Evolutionary conservation across 1,140 invertebrate species (phyloP).

Genomic region (Protaetia brevitarsis): DNA sequence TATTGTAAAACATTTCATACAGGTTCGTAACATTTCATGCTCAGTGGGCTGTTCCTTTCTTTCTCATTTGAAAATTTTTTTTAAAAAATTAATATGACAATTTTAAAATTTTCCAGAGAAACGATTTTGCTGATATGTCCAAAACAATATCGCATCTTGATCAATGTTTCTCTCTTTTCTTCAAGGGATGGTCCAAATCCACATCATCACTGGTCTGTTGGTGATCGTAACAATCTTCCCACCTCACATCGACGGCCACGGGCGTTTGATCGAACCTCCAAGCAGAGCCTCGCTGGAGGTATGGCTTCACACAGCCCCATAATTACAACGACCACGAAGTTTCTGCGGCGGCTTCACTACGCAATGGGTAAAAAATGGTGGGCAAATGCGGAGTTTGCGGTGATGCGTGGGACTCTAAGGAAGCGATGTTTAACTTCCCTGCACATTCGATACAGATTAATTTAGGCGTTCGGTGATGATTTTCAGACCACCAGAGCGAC

Average conservation of each 20-base stretch:
- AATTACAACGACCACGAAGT: slow-evolving; percentile 90
- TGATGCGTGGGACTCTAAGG: slow-evolving; percentile 71
- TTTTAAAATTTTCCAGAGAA: no score
- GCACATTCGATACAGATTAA: not conserved
- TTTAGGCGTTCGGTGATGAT: not conserved
- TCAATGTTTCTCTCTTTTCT: not conserved
- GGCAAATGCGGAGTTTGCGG: slow-evolving; percentile 88
- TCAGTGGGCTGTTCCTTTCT: no score
- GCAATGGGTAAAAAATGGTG: slow-evolving; percentile 68
- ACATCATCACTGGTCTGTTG: not conserved
- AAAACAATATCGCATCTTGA: no score
- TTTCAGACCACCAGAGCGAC: slow-evolving; percentile 67
- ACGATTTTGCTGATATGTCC: no score
- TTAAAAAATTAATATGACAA: no score
- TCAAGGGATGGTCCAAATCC: not conserved
- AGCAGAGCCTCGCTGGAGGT: slow-evolving; percentile 77
- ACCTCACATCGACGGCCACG: slow-evolving; percentile 56
- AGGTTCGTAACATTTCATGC: no score
- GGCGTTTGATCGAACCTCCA: slow-evolving; percentile 79
- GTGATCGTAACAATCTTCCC: not conserved
- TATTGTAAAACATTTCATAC: no score
- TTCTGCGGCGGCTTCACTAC: slow-evolving; percentile 84
- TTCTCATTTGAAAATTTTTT: no score
- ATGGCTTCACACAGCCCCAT: slow-evolving; percentile 67
- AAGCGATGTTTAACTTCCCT: slow-evolving; percentile 37